A percentile compares a stretch with the other conserved stretches of the same genome.
These are phyloP conservation scores for Thamnophis sirtalis DNA, from an alignment of 2,113 vertebrate species.

Conservation along the genomic window DNA sequence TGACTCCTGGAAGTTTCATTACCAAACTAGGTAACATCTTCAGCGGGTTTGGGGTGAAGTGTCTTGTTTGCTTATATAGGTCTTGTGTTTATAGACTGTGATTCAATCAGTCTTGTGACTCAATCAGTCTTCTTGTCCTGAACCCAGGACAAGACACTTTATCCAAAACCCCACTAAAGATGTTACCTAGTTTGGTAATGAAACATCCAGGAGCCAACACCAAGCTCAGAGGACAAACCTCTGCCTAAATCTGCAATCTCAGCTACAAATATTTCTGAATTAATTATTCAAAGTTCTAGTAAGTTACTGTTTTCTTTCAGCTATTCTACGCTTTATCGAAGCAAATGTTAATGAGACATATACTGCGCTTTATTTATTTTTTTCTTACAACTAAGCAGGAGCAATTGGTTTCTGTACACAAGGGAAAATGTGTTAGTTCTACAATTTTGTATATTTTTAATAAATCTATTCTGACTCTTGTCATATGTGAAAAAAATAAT, in stretches of 20 bases:
- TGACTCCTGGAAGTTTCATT: not conserved
- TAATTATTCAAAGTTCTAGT: not conserved
- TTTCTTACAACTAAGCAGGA: not conserved
- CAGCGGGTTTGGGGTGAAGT: not conserved
- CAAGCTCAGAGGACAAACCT: not conserved
- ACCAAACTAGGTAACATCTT: not conserved
- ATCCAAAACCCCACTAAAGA: not conserved
- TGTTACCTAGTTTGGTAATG: not conserved
- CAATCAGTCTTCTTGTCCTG: not conserved
- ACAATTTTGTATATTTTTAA: not conserved
- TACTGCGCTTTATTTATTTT: not conserved
- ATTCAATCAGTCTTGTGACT: not conserved
- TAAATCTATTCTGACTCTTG: not conserved
- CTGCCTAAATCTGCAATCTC: not conserved
- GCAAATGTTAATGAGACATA: not conserved
- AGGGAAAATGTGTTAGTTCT: not conserved
- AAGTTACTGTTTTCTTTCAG: not conserved
- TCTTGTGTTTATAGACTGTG: not conserved
- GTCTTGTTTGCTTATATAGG: not conserved
- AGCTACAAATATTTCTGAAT: not conserved
- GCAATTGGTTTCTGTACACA: not conserved
- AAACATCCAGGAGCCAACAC: not conserved
- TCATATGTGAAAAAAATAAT: not conserved
- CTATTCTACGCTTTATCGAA: not conserved
- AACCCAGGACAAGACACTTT: not conserved